Evolutionary conservation across 2,888 invertebrate species (phyloP).

Genomic region (Willowsia nigromaculata): DNA sequence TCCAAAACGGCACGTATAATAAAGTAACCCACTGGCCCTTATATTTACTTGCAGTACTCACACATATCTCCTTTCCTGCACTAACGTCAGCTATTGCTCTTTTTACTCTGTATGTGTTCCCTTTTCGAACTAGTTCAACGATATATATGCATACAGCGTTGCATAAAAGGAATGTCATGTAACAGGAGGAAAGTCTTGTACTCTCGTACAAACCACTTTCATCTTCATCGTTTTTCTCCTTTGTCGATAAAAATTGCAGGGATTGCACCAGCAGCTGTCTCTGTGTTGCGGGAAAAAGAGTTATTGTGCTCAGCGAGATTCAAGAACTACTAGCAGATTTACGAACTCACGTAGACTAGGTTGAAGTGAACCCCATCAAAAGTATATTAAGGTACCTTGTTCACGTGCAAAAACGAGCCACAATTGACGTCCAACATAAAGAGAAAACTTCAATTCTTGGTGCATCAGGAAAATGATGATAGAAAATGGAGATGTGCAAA

Average conservation of each 20-base stretch:
- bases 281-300: constrained; percentile 36
- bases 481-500: neutral
- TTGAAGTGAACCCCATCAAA: neutral
- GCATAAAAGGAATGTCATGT: neutral
- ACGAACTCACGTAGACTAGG: neutral
- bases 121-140: too few species aligned
- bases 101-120: neutral
- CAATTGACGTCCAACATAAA: neutral
- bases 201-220: neutral
- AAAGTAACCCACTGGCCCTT: constrained; percentile 35
- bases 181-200: neutral
- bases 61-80: neutral
- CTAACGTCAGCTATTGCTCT: neutral
- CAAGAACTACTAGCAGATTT: neutral
- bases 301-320: constrained; percentile 8
- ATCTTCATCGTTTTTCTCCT: constrained; percentile 17
- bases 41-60: neutral
- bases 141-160: too few species aligned
- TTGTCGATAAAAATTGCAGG: constrained; percentile 59
- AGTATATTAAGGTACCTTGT: neutral
- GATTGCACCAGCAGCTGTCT: constrained; percentile 60
- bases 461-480: neutral
- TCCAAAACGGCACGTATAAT: constrained; percentile 16
- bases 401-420: neutral
- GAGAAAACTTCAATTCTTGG: neutral